Base-by-base conservation (phyloP, 1,140 invertebrate genomes). In the Trichonephila inaurata region DNA sequence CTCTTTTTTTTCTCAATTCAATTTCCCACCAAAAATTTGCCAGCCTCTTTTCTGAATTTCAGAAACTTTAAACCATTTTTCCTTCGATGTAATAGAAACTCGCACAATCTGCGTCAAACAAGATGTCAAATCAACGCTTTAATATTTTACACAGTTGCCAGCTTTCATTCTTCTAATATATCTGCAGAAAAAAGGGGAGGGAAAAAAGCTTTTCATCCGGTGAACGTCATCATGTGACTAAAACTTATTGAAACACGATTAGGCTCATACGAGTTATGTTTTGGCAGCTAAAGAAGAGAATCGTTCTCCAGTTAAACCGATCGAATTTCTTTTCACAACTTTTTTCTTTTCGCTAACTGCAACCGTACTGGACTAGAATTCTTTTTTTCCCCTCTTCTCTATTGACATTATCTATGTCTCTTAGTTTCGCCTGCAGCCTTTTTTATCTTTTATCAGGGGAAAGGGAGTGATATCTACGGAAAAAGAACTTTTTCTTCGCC, bases 331-430 rank as follows among this genome's bases (percentile, higher is more conserved):
- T 72, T 72, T 89, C 66, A 51, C 66, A n/a, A 51, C 62, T 66
- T 28, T 21, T n/a, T 72, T 51, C 40, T 72, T 69, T 89, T 72
- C 87, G 19, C 87, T 89, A 89, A 89, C 87, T 89, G 28, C 24
- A 62, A 58, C 87, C 87, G 33, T 51, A 72, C 66, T 24, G 40
- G 62, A 62, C 21, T 40, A 14, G 28, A 33, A 44, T 24, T 58
- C 51, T 64, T 51, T 40, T 19, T 66, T 44, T 40, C 62, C 19
- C 0, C 14, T 62, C 51, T 40, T 58, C 82, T 51, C 72, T 89
- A 89, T 89, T 89, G 88, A 89, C 88, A 89, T 89, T 89, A 89
- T 89, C 88, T 89, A 58, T 89, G 88, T 89, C 88, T 58, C 64
- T 89, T 72, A 21, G 64, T 24, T 72, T 44, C 66, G 28, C 88